These are phyloP conservation scores for Drosophila barbarae DNA, from an alignment of 2,888 invertebrate species.

Conservation along the genomic window DNA sequence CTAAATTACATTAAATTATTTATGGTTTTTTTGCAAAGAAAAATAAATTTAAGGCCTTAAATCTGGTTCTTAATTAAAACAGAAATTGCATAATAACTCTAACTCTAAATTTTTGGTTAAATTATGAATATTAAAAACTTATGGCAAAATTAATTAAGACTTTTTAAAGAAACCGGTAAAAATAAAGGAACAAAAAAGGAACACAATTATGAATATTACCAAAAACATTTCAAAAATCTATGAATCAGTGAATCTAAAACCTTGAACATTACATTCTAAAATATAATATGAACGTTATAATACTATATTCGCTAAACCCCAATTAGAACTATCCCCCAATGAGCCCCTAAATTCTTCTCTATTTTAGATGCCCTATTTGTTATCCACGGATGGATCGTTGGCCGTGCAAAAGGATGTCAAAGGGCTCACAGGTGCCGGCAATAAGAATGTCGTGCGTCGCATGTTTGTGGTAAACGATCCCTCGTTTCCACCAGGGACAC, in stretches of 20 bases:
- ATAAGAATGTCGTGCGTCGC: constrained; percentile 79
- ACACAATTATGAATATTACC: neutral
- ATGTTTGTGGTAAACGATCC: constrained; percentile 80
- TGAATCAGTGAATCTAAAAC: neutral
- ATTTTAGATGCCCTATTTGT: constrained; percentile 80
- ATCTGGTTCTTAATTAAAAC: too few species aligned
- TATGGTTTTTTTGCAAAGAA: too few species aligned
- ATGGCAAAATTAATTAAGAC: neutral
- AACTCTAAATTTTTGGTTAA: too few species aligned
- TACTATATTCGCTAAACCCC: neutral
- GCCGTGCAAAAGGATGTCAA: constrained; percentile 80
- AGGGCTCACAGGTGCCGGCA: constrained; percentile 76
- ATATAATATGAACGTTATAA: neutral
- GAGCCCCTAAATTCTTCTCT: constrained; percentile 8
- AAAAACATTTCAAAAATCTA: neutral
- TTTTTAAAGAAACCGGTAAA: neutral
- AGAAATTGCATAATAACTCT: too few species aligned
- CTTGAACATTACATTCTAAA: neutral
- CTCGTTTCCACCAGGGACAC: constrained; percentile 77
- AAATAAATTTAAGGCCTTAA: too few species aligned
- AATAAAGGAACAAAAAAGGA: too few species aligned
- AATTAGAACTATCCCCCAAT: neutral
- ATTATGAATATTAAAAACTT: too few species aligned
- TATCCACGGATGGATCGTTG: constrained; percentile 79
- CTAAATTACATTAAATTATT: too few species aligned